Evolutionary conservation across 2,888 invertebrate species (phyloP).

Genomic region (Cataglyphis rosenhaueri): DNA sequence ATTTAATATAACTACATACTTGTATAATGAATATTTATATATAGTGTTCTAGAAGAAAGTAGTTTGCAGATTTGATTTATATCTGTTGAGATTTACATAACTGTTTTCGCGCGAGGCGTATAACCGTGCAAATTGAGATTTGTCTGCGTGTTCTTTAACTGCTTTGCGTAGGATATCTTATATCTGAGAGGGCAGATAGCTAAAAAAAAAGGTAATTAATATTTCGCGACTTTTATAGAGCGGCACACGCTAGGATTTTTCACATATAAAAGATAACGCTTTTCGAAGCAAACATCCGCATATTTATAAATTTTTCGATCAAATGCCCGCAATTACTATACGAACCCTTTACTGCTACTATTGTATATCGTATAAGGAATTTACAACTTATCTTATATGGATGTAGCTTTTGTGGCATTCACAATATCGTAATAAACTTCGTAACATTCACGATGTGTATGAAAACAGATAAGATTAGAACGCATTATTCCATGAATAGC

Average conservation of each 20-base stretch:
- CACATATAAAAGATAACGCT: neutral
- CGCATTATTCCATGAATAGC: neutral
- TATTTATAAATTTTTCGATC: constrained; percentile 22
- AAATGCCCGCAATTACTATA: neutral
- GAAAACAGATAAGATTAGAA: constrained; percentile 30
- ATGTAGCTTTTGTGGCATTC: neutral
- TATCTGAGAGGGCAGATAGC: neutral
- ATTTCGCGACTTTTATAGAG: constrained; percentile 9
- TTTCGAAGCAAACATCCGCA: neutral
- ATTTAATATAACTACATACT: neutral
- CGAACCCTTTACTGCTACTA: neutral
- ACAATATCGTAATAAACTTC: neutral
- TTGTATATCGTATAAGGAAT: neutral
- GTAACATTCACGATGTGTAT: neutral
- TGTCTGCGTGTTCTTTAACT: neutral
- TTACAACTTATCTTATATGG: constrained; percentile 4
- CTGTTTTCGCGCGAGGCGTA: neutral
- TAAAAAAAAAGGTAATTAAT: neutral
- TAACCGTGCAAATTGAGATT: constrained; percentile 35
- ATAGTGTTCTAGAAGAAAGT: neutral
- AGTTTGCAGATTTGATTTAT: constrained; percentile 17
- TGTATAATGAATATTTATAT: neutral
- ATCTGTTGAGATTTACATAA: neutral
- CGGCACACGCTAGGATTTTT: constrained; percentile 27
- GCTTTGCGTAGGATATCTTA: neutral